Evolutionary conservation across 2,888 invertebrate species (phyloP).

Genomic region (Epinotia brunnichana): DNA sequence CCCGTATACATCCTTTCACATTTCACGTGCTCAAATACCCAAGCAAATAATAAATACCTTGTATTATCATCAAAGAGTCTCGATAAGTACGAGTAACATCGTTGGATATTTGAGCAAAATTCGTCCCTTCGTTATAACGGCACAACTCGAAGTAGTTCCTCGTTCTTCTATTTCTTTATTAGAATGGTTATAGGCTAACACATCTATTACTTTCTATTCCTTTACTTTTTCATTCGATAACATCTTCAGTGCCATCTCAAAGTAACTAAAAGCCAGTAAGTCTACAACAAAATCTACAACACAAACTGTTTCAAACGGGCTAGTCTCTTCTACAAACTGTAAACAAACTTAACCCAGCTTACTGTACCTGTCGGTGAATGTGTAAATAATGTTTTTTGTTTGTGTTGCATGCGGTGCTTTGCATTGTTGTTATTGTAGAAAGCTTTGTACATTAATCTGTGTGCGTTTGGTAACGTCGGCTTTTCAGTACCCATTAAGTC

Average conservation of each 20-base stretch:
- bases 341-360: conserved; percentile 30
- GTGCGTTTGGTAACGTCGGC: conserved; percentile 21
- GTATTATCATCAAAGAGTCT: background rate
- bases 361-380: conserved; percentile 44
- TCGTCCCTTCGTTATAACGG: conserved; percentile 6
- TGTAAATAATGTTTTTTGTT: conserved; percentile 48
- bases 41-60: background rate
- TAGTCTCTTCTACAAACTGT: conserved; percentile 34
- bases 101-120: conserved; percentile 25
- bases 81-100: background rate
- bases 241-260: conserved; percentile 6
- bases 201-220: conserved; percentile 27
- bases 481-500: conserved; percentile 11
- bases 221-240: conserved; percentile 24
- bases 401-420: conserved; percentile 62
- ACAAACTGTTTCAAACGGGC: conserved; percentile 27
- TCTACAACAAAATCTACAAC: conserved; percentile 15
- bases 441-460: conserved; percentile 45
- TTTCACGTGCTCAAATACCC: conserved; percentile 28
- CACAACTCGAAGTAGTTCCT: conserved; percentile 32
- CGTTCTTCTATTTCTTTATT: conserved; percentile 30
- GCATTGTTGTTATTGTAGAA: conserved; percentile 58
- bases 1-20: background rate
- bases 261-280: conserved; percentile 6
- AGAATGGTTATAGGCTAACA: conserved; percentile 40